phyloP scores from a whole-genome alignment of 2,888 invertebrate genomes.

The Cantharis lateralis region DNA sequence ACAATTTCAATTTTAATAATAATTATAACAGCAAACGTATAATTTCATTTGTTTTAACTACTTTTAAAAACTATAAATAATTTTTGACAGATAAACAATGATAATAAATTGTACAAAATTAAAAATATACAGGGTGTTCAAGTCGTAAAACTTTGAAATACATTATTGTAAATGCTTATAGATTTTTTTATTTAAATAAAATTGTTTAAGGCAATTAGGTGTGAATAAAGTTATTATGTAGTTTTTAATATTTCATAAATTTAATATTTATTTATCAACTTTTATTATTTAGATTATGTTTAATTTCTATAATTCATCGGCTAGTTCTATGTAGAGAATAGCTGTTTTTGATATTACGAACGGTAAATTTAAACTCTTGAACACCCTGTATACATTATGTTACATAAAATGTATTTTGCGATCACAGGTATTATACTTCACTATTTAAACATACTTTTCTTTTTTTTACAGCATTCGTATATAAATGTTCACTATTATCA shows the following conservation, averaged over 20 bases:
- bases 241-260: neutral
- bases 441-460: constrained; percentile 56
- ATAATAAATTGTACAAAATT: constrained; percentile 17
- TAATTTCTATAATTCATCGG: neutral
- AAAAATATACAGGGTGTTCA: constrained; percentile 2
- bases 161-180: neutral
- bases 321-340: neutral
- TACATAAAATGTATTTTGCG: constrained; percentile 14
- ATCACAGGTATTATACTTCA: constrained; percentile 27
- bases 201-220: neutral
- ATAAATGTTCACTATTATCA: constrained; percentile 48
- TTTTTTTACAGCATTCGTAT: constrained; percentile 64
- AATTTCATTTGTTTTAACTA: constrained; percentile 17
- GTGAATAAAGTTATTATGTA: neutral
- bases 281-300: neutral
- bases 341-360: neutral
- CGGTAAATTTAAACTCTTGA: neutral
- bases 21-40: constrained; percentile 18
- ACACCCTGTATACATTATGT: neutral
- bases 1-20: neutral
- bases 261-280: neutral
- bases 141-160: neutral
- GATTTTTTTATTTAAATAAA: neutral
- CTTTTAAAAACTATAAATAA: constrained; percentile 18
- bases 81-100: constrained; percentile 7